Percentiles rank a stretch among this genome's conserved stretches.
Evolutionary conservation across 2,888 invertebrate species (phyloP).

Genomic region (Megalurothrips usitatus): DNA sequence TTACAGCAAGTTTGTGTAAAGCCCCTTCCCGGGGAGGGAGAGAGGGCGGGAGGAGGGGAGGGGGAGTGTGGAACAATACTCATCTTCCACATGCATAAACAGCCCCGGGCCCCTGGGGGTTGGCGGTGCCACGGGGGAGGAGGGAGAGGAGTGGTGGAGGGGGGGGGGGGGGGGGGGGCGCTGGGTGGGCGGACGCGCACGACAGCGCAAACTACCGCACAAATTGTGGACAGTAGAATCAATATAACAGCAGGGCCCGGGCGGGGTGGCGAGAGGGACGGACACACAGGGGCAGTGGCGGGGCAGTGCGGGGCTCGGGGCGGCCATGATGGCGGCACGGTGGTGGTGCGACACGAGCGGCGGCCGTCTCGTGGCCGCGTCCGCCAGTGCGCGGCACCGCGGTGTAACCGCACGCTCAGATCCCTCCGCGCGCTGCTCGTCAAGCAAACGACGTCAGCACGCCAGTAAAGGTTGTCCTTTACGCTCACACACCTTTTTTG

Average conservation of each 20-base stretch:
- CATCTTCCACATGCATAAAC: conserved; percentile 26
- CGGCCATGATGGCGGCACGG: too few species aligned
- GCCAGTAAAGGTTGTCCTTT: too few species aligned
- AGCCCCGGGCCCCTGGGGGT: not conserved
- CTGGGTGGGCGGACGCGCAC: not conserved
- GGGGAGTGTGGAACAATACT: conserved; percentile 8
- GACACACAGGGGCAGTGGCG: too few species aligned
- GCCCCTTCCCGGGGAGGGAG: not conserved
- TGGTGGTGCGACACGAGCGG: too few species aligned
- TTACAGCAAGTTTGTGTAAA: conserved; percentile 29
- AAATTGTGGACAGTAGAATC: conserved; percentile 19
- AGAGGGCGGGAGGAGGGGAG: not conserved
- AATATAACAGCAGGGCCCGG: not conserved
- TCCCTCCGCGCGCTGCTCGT: too few species aligned
- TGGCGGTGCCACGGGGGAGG: not conserved
- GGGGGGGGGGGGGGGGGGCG: not conserved
- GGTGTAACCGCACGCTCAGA: too few species aligned
- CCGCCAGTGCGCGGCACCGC: too few species aligned
- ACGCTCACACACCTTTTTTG: too few species aligned
- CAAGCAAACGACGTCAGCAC: too few species aligned
- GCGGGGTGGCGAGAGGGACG: not conserved
- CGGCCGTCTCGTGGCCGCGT: too few species aligned
- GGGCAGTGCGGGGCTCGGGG: too few species aligned
- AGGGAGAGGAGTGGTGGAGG: not conserved
- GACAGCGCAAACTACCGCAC: not conserved